Conservation (phyloP, 2,797 vertebrate species). For the Dermochelys coriacea region DNA sequence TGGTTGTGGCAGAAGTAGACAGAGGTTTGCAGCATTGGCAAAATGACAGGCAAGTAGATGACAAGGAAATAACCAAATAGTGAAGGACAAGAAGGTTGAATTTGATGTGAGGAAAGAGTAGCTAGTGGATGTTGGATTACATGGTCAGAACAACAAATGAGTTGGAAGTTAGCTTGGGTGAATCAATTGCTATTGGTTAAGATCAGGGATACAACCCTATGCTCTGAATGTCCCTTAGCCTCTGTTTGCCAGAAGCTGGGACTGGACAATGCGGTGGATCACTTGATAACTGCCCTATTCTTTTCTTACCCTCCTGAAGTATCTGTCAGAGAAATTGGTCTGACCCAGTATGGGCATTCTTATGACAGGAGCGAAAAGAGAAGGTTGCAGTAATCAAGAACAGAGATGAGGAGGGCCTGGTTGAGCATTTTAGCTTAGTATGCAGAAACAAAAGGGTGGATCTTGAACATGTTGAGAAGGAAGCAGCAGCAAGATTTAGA, state of each 20-base stretch:
- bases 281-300: too few species aligned
- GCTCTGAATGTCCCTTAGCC: too few species aligned
- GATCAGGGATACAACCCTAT: too few species aligned
- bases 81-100: neutral
- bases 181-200: too few species aligned
- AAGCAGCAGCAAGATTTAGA: neutral
- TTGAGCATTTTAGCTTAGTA: neutral
- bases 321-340: too few species aligned
- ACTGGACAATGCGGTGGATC: too few species aligned
- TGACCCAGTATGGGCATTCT: too few species aligned
- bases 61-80: neutral
- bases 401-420: neutral
- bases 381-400: neutral
- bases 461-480: neutral
- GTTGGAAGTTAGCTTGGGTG: neutral
- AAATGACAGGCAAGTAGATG: neutral
- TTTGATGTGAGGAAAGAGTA: neutral
- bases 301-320: too few species aligned
- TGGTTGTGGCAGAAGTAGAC: neutral
- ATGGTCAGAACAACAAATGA: neutral
- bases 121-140: fast-evolving
- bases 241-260: too few species aligned
- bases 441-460: neutral
- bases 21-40: neutral
- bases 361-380: too few species aligned